phyloP scores from a whole-genome alignment of 2,888 invertebrate genomes.

The Philereme transversata region DNA sequence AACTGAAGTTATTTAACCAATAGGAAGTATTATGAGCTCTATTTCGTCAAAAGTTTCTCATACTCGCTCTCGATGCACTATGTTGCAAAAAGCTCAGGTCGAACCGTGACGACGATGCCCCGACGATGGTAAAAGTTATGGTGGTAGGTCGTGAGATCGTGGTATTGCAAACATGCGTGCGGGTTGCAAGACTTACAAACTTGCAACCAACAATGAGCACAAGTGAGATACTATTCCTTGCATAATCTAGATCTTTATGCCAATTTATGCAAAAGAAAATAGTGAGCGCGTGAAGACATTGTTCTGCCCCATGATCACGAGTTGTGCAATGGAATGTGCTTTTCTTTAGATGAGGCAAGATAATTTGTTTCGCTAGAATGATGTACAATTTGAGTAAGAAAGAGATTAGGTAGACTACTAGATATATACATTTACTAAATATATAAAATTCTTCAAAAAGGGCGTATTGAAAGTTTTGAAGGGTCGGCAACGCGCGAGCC shows the following conservation, averaged over 20 bases:
- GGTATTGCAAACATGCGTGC: slow-evolving; percentile 37
- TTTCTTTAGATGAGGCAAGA: too few relatives aligned
- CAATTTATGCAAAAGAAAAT: slow-evolving; percentile 1
- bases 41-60: slow-evolving; percentile 15
- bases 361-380: too few relatives aligned
- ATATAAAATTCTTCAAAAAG: too few relatives aligned
- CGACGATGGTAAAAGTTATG: slow-evolving; percentile 23
- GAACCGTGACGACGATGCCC: slow-evolving; percentile 26
- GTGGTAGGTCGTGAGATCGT: slow-evolving; percentile 35
- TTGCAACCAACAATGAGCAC: slow-evolving; percentile 26
- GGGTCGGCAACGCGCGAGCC: too few relatives aligned
- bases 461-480: too few relatives aligned
- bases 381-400: too few relatives aligned
- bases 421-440: too few relatives aligned
- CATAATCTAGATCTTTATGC: slow-evolving; percentile 26
- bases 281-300: neutral
- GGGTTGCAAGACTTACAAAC: slow-evolving; percentile 12
- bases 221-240: slow-evolving; percentile 27
- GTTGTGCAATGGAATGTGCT: too few relatives aligned
- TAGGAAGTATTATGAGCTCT: too few relatives aligned
- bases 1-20: too few relatives aligned
- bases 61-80: slow-evolving; percentile 1
- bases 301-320: neutral
- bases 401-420: too few relatives aligned
- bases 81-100: slow-evolving; percentile 29